These are phyloP conservation scores for Hemichromis elongatus DNA, from an alignment of 2,113 vertebrate genomes.

Conservation along the genomic window DNA sequence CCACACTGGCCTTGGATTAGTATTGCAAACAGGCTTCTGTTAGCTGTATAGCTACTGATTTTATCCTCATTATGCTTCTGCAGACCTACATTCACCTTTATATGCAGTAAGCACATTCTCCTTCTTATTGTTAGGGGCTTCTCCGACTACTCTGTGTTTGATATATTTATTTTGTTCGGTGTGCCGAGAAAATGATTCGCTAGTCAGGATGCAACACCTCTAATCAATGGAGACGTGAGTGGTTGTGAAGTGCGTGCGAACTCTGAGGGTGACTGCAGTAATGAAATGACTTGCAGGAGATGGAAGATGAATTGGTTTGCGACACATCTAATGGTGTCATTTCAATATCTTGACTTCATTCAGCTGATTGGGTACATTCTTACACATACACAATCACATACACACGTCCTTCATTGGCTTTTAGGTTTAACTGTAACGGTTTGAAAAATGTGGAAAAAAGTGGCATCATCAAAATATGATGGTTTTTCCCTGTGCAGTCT, in stretches of 20 bases:
- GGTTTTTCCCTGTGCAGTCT: not conserved
- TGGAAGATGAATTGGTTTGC: constrained; percentile 28
- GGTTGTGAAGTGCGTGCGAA: not conserved
- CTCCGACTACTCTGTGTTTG: not conserved
- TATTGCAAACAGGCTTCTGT: not conserved
- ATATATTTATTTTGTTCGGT: not conserved
- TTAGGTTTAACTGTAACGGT: not conserved
- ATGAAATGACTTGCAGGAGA: constrained; percentile 18
- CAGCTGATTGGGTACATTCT: constrained; percentile 2
- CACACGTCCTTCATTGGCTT: not conserved
- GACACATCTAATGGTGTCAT: constrained; percentile 20
- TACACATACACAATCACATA: not conserved
- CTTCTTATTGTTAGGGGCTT: not conserved
- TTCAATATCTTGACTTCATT: not conserved
- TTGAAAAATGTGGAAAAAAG: not conserved
- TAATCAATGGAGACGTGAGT: constrained; percentile 26
- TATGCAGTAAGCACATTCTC: not conserved
- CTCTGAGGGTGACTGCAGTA: not conserved
- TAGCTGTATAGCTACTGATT: not conserved
- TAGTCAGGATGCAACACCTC: not conserved
- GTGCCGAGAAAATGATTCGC: not conserved
- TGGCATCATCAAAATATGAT: not conserved
- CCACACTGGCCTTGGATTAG: not conserved
- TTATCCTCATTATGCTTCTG: not conserved
- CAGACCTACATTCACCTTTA: not conserved